Evolutionary conservation across 2,888 invertebrate species (phyloP), one percentile per base, ranked within the genome.

Genomic region (Drosophila fulvimacula): DNA sequence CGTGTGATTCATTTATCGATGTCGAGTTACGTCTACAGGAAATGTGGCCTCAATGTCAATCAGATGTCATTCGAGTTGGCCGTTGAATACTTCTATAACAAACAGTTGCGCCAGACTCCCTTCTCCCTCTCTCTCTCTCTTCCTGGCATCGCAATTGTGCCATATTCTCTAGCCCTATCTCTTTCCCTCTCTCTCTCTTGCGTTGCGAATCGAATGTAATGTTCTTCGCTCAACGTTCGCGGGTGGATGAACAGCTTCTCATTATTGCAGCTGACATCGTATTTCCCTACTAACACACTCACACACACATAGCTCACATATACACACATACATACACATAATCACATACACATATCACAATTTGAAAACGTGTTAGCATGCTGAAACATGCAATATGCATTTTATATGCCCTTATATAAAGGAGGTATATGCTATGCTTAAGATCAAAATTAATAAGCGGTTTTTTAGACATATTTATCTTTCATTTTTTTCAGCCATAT

Each of bases 1-100:
- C 6, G 13, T 49, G 10, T 11, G 9, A 48, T 24, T 44, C 56
- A 57, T 58, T 21, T n/a, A 56, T 62, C 60, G 39, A 48, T 27
- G 17, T 36, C 3, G 46, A 56, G 32, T 27, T 17, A 21, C 11
- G 41, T 15, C 39, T 32, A 55, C 64, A 79, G 82, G 84, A 87
- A 81, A 69, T 53, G 55, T 72, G 71, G 76, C 82, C 87, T 63
- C 79, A 72, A 81, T 81, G 79, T 81, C 87, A 87, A 79, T 82
- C 84, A 87, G 39, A 75, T 79, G 82, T 73, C 82, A 76, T 76
- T 84, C 52, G 75, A 81, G 73, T 69, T 71, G 70, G 32, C 49
- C 46, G 59, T 61, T 53, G 56, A 68, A 57, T 57, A 49, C 36
- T 51, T 70, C n/a, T 46, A 10, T 61, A 34, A 17, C 39, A 36